Evolutionary conservation across 92 coral and sea anemone species (phyloP).

Genomic region (Pocillopora grandis): DNA sequence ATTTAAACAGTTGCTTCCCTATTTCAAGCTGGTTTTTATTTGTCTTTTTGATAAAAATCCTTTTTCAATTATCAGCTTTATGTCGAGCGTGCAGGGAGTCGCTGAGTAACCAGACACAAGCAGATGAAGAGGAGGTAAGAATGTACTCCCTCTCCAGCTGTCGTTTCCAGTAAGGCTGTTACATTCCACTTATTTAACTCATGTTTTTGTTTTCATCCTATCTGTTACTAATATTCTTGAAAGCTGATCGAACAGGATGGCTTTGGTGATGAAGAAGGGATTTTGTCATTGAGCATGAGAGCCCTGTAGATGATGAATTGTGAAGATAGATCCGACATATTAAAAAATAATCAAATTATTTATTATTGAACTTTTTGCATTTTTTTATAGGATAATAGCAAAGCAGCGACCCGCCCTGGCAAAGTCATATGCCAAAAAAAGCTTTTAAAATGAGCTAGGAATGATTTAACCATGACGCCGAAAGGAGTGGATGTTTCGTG

Average conservation of each 20-base stretch:
- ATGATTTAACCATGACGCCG: conserved; percentile 12
- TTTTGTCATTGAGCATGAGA: neutral
- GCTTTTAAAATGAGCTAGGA: neutral
- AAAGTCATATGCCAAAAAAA: neutral
- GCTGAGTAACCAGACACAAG: neutral
- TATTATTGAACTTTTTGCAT: neutral
- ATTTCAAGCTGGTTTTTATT: neutral
- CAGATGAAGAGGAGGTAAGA: neutral
- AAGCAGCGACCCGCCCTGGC: neutral
- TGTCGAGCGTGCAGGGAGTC: neutral
- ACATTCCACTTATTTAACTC: too few species aligned
- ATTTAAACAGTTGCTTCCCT: neutral
- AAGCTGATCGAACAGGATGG: too few species aligned
- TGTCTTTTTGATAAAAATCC: neutral
- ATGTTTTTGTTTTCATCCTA: too few species aligned
- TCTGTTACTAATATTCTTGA: too few species aligned
- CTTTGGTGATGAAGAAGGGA: neutral
- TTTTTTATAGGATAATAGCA: neutral
- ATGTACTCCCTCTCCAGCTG: too few species aligned
- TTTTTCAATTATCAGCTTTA: neutral
- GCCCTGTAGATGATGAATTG: too few species aligned
- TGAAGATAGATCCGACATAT: too few species aligned
- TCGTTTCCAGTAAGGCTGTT: too few species aligned
- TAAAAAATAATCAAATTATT: neutral
- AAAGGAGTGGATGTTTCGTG: conserved; percentile 21